phyloP scores from a whole-genome alignment of 2,113 vertebrate genomes.

The Anguilla rostrata region DNA sequence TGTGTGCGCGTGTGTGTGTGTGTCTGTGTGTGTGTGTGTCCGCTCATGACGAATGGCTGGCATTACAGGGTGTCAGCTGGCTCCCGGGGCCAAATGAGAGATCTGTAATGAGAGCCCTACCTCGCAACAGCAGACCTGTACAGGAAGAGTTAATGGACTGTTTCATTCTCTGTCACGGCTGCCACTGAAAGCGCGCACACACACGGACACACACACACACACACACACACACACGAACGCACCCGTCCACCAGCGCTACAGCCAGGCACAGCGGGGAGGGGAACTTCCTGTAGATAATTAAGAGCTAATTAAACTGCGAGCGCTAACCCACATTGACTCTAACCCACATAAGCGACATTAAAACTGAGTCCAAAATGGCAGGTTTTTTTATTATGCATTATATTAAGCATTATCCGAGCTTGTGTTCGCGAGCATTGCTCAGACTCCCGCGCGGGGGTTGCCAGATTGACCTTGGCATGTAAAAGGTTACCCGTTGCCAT shows the following conservation, averaged over 20 bases:
- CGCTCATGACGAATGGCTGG: conserved; percentile 75
- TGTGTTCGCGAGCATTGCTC: not conserved
- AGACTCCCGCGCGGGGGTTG: not conserved
- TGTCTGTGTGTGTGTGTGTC: conserved; percentile 51
- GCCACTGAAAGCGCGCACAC: conserved; percentile 63
- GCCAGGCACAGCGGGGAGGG: conserved; percentile 38
- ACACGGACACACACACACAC: conserved; percentile 53
- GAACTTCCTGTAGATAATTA: conserved; percentile 73
- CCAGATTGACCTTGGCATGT: conserved; percentile 29
- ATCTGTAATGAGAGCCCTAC: conserved; percentile 71
- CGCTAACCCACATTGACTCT: conserved; percentile 55
- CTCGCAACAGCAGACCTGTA: conserved; percentile 56
- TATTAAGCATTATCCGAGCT: not conserved
- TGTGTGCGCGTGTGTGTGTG: no score
- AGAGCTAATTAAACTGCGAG: conserved; percentile 74
- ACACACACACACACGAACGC: conserved; percentile 42
- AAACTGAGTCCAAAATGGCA: conserved; percentile 61
- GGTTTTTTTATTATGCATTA: conserved; percentile 36
- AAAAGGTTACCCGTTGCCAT: conserved; percentile 22
- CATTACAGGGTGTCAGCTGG: conserved; percentile 83
- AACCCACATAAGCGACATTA: conserved; percentile 60
- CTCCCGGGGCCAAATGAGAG: conserved; percentile 70
- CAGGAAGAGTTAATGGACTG: conserved; percentile 68
- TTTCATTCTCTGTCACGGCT: conserved; percentile 71
- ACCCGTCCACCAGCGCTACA: not conserved